Base-by-base conservation (phyloP, 2,113 vertebrate genomes). In the Etia nguti region DNA sequence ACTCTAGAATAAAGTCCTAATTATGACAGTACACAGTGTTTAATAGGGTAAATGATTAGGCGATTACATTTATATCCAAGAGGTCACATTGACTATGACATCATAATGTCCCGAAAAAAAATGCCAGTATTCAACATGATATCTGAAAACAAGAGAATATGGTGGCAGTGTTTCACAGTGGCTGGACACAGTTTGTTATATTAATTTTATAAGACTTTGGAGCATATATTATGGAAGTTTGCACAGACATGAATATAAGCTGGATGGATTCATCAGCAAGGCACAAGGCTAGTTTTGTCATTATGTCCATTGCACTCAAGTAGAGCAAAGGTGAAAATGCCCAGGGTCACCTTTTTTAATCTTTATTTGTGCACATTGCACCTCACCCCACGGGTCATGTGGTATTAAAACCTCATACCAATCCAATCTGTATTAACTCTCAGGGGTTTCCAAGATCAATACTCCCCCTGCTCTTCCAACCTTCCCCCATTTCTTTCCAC, bases 391-490 rank as follows among this genome's bases (percentile, higher is more conserved):
- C 36, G 31, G 86, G 90, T 92, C 90, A 89, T 36, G 12, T 11
- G 16, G 77, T 90, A 70, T 92, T 92, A 93, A 90, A 90, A 79
- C 79, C 88, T 93, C 92, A 91, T 88, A 91, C 83, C 88, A 92
- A 90, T 94, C 84, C 90, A 95, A 92, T 94, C 91, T 92, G 12
- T 52, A 36, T 81, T 62, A 18, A 50, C 52, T 90, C 91, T 90
- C 90, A 70, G 79, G 88, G 88, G 89, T 80, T 82, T 86, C 68
- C 79, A 6, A 89, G 52, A 57, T 94, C 92, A 91, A 92, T 91
- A 89, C 68, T 87, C 36, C 86, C 48, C 50, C 55, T 83, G 60
- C 79, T 86, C 34, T 84, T 82, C 84, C 86, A 85, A 55, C 82
- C 73, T 54, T 70, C 82, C 83, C 85, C 75, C 89, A 81, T 83